Evolutionary conservation across 2,113 vertebrate species (phyloP).

Genomic region (Physeter macrocephalus): DNA sequence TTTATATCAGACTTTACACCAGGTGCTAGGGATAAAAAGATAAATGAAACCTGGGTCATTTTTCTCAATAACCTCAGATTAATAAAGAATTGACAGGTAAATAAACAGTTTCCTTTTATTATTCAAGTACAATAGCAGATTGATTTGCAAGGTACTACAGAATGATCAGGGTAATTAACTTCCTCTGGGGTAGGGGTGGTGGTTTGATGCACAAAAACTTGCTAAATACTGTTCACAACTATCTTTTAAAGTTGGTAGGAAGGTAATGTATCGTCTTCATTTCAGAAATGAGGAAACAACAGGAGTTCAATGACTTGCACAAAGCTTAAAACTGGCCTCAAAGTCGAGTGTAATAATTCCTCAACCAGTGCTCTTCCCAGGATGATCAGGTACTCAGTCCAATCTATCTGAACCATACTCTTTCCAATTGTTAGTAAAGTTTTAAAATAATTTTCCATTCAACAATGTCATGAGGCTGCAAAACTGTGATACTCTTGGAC

Average conservation of each 20-base stretch:
- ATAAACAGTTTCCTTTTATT: not conserved
- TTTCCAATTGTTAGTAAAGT: not conserved
- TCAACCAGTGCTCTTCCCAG: not conserved
- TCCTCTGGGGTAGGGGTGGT: not conserved
- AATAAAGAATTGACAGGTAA: not conserved
- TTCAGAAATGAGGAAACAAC: not conserved
- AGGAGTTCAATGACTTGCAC: not conserved
- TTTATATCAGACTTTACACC: not conserved
- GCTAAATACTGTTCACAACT: not conserved
- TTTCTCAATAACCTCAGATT: not conserved
- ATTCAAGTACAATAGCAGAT: not conserved
- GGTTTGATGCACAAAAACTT: not conserved
- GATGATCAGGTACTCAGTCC: not conserved
- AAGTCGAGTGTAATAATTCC: not conserved
- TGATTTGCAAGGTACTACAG: not conserved
- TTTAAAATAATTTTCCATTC: slow-evolving; percentile 1
- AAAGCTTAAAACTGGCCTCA: not conserved
- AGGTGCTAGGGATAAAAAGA: not conserved
- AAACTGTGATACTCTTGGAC: not conserved
- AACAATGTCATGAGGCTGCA: not conserved
- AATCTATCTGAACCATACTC: not conserved
- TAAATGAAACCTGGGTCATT: not conserved
- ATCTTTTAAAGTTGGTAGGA: not conserved
- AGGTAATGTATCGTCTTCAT: not conserved
- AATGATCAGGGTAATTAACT: not conserved